Conservation (phyloP, 1,140 invertebrate genomes). For the Teleopsis dalmanni region DNA sequence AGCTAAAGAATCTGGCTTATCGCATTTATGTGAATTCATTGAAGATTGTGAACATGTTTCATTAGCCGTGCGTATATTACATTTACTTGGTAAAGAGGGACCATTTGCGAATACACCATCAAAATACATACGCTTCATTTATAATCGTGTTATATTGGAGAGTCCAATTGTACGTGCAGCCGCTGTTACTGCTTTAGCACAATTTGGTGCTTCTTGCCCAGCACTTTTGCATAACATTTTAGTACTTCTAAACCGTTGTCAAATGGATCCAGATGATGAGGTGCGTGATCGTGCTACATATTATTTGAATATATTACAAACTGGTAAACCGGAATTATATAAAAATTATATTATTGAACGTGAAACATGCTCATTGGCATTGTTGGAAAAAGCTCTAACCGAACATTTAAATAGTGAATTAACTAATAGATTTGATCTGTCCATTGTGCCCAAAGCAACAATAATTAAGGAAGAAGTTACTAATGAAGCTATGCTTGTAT, state of each 20-base stretch:
- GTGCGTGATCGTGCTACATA: conserved; percentile 97
- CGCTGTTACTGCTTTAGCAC: conserved; percentile 93
- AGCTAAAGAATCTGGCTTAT: conserved; percentile 87
- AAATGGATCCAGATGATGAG: conserved; percentile 96
- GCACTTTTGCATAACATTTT: conserved; percentile 82
- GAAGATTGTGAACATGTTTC: conserved; percentile 98
- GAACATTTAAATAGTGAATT: conserved; percentile 73
- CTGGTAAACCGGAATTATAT: conserved; percentile 56
- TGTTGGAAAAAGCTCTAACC: conserved; percentile 77
- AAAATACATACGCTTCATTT: conserved; percentile 96
- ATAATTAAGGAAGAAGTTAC: conserved; percentile 50
- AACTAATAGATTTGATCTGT: conserved; percentile 80
- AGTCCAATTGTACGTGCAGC: conserved; percentile 90
- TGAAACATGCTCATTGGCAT: conserved; percentile 72
- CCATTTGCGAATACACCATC: conserved; percentile 90
- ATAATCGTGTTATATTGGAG: conserved; percentile 97
- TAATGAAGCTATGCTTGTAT: conserved; percentile 51
- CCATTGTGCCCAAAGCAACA: conserved; percentile 70
- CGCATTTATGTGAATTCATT: conserved; percentile 98
- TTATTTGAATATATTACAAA: conserved; percentile 78
- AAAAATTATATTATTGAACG: conserved; percentile 77
- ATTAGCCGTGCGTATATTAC: conserved; percentile 92
- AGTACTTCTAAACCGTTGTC: conserved; percentile 76
- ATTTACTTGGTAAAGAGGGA: conserved; percentile 95
- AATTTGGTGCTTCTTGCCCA: conserved; percentile 94